phyloP scores from a whole-genome alignment of 2,113 vertebrate species.

The Corvus cornix region DNA sequence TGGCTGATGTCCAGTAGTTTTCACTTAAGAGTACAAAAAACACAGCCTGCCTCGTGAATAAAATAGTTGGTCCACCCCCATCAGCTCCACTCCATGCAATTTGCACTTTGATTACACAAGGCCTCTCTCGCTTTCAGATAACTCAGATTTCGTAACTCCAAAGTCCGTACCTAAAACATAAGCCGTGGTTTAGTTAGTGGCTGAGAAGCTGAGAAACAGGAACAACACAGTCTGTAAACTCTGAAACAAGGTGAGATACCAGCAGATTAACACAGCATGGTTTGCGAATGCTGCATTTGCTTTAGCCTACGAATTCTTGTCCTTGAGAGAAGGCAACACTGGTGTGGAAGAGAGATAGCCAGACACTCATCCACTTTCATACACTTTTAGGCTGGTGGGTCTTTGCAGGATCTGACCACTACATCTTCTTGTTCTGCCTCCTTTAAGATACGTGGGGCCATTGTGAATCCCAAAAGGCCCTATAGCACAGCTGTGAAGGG shows the following conservation, averaged over 20 bases:
- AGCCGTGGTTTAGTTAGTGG: not conserved
- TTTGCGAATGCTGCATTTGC: fast-evolving
- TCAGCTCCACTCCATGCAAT: fast-evolving
- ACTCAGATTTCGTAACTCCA: fast-evolving
- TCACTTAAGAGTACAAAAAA: not conserved
- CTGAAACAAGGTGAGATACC: not conserved
- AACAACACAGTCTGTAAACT: not conserved
- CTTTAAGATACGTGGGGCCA: fast-evolving
- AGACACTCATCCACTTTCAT: fast-evolving
- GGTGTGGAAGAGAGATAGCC: not conserved
- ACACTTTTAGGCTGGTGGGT: fast-evolving
- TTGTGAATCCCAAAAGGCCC: not conserved
- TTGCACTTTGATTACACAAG: fast-evolving
- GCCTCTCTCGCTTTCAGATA: not conserved
- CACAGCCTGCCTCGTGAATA: not conserved
- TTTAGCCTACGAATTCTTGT: not conserved
- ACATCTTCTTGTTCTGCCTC: fast-evolving
- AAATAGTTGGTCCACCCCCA: fast-evolving
- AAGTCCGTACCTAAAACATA: not conserved
- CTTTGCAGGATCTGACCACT: not conserved
- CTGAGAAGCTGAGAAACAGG: not conserved
- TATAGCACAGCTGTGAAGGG: not conserved
- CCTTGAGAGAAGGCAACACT: not conserved
- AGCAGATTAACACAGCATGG: not conserved
- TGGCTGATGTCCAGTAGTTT: not conserved